Conservation (phyloP, 1,140 invertebrate species). For the Eumeta japonica region DNA sequence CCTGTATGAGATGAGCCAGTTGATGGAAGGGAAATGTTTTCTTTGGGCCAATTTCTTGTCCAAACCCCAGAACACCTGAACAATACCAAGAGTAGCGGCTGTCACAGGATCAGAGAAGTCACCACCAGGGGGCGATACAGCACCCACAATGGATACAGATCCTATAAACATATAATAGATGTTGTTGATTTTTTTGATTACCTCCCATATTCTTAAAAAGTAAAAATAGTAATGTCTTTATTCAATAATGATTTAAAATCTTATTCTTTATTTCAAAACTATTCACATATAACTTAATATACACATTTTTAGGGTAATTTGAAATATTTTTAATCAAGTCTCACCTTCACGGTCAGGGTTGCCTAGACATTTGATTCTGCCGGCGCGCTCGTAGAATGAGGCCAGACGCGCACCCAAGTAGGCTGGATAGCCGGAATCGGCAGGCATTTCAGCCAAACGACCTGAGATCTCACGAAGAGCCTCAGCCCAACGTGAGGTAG, state of each 20-base stretch:
- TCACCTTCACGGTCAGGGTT: conserved; percentile 91
- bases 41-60: conserved; percentile 99
- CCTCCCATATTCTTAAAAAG: too few species aligned
- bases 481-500: conserved; percentile 99
- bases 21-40: conserved; percentile 99
- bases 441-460: conserved; percentile 99
- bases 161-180: conserved; percentile 57
- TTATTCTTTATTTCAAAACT: too few species aligned
- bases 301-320: not conserved
- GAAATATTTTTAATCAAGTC: conserved; percentile 2
- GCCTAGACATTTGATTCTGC: conserved; percentile 95
- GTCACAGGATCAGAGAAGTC: conserved; percentile 99
- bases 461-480: conserved; percentile 99
- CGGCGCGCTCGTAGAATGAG: conserved; percentile 99
- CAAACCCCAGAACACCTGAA: conserved; percentile 99
- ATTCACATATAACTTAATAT: too few species aligned
- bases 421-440: conserved; percentile 98
- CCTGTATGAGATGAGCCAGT: conserved; percentile 99
- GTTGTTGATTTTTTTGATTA: too few species aligned
- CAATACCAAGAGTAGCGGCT: conserved; percentile 97
- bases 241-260: too few species aligned
- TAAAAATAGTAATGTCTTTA: too few species aligned
- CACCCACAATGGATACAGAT: conserved; percentile 98
- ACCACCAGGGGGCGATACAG: conserved; percentile 98
- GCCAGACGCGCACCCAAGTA: conserved; percentile 97